Conservation (phyloP, 2,888 invertebrate species). For the Gastrophysa polygoni region DNA sequence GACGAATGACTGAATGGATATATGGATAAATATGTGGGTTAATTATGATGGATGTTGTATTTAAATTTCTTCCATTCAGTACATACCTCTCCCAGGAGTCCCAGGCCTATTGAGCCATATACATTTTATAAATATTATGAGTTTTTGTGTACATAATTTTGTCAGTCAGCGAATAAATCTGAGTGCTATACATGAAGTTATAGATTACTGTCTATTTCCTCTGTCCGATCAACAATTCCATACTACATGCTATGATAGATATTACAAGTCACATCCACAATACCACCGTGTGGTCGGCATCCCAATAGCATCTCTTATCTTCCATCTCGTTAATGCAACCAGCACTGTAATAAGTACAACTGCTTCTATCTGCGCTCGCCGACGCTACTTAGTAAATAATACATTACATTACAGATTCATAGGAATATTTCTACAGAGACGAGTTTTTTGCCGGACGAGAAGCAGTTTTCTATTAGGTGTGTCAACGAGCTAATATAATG, state of each 20-base stretch:
- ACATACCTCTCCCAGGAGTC: no score
- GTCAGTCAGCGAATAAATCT: background rate
- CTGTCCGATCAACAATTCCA: background rate
- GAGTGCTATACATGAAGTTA: background rate
- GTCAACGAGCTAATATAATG: slow-evolving; percentile 13
- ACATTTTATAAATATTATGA: no score
- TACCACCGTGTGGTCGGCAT: slow-evolving; percentile 34
- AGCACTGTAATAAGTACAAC: slow-evolving; percentile 33
- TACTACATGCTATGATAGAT: slow-evolving; percentile 32
- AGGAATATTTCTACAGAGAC: slow-evolving; percentile 28
- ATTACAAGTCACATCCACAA: slow-evolving; percentile 29
- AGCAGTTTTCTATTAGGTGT: slow-evolving; percentile 24
- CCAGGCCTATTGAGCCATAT: no score
- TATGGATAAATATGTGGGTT: no score
- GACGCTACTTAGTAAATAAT: slow-evolving; percentile 35
- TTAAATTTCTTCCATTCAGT: no score
- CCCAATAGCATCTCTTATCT: slow-evolving; percentile 35
- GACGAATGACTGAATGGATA: no score
- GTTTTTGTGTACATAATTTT: background rate
- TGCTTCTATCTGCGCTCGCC: slow-evolving; percentile 27
- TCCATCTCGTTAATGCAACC: slow-evolving; percentile 35
- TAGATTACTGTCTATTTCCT: background rate
- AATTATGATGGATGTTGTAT: no score
- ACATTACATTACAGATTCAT: slow-evolving; percentile 40
- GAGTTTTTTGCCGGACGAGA: slow-evolving; percentile 18